A percentile compares a stretch with the other conserved stretches of the same genome.
Conservation (phyloP, 2,888 invertebrate genomes). For the Cyclophora albipunctata region DNA sequence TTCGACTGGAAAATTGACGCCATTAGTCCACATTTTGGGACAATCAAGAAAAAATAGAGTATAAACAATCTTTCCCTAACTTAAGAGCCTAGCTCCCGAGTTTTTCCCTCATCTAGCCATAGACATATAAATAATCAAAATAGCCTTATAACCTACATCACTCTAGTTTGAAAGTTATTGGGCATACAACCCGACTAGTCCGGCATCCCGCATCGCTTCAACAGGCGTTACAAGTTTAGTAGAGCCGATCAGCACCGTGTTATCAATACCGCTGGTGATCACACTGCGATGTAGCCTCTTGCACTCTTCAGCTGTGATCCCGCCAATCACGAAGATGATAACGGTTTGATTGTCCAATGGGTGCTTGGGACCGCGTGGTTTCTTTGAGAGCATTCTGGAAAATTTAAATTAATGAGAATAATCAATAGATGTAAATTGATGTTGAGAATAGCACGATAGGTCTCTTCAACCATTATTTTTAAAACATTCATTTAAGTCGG, state of each 20-base stretch:
- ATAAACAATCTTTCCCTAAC: no score
- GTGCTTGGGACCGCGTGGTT: slow-evolving; percentile 51
- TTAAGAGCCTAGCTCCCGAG: no score
- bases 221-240: slow-evolving; percentile 54
- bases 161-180: no score
- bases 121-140: no score
- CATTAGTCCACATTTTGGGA: no score
- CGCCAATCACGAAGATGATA: slow-evolving; percentile 80
- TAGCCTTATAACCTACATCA: no score
- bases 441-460: background rate
- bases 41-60: no score
- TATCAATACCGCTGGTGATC: slow-evolving; percentile 65
- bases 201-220: slow-evolving; percentile 42
- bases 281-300: slow-evolving; percentile 63
- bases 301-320: slow-evolving; percentile 79
- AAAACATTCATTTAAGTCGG: no score
- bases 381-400: slow-evolving; percentile 76
- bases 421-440: background rate
- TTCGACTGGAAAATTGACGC: no score
- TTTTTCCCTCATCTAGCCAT: no score
- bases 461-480: no score
- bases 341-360: slow-evolving; percentile 79
- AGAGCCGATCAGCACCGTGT: slow-evolving; percentile 53
- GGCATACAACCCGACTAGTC: no score
- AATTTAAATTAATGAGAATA: background rate